Base-by-base conservation (phyloP, 64 coral and sea anemone genomes). In the Actinia equina region DNA sequence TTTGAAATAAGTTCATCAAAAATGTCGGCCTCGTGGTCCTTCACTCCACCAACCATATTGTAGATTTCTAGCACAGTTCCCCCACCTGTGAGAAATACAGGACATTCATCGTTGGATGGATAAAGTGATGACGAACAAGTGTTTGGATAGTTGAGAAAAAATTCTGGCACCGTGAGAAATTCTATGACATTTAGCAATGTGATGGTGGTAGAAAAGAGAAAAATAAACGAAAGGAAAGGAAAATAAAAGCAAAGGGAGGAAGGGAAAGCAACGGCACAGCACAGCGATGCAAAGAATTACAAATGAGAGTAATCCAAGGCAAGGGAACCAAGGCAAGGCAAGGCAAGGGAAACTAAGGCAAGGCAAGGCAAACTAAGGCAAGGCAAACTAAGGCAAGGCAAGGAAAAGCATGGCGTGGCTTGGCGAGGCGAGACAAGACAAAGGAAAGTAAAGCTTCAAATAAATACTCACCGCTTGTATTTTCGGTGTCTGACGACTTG, bases 401-500 rank as follows among this genome's bases (percentile, higher is more conserved):
- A 5, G 17, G 22, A 2, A 69, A 6, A 69, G 63, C 0, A 49
- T 49, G 46, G 46, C 46, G 7, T 8, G 46, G 4, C 46, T 49
- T 8, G 8, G 12, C 5, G 3, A 3, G 37, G 26, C 0, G 37
- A 14, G 19, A 1, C 25, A 71, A 84, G 67, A 11, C 25, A 54
- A 9, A 62, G 1, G 23, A 89, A 52, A 89, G 65, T 1, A 54
- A 6, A 54, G 13, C 30, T 61, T 42, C 22, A 84, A 52, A 55
- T 76, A 44, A 20, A 65, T 44, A 86, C 41, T 90, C 67, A 85
- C 84, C 83, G 59, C 71, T 71, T 52, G 89, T 41, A 30, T 62
- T 84, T 23, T 90, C 89, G 5, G 83, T 51, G 19, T 90, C 89
- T n/a, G 89, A 84, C 4, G 89, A 85, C 83, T 90, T 90, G 19